Conservation (phyloP, 2,113 vertebrate species). For the Electrona antarctica region DNA sequence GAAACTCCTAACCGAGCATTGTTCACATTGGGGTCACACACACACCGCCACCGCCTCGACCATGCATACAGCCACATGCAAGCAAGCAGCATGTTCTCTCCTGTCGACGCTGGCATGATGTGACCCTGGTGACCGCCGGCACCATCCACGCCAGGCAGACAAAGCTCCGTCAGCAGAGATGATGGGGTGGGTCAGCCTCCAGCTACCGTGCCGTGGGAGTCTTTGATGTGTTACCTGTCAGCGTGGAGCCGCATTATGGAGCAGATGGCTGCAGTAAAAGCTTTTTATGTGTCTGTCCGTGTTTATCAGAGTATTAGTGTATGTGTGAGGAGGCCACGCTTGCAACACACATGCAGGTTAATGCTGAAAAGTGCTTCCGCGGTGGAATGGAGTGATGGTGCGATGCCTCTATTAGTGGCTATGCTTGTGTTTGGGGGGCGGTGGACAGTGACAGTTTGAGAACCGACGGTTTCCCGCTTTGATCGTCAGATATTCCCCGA, state of each 20-base stretch:
- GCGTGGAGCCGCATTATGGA: background rate
- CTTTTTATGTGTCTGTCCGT: constrained; percentile 22
- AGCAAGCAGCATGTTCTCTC: too few relatives aligned
- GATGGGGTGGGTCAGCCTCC: constrained; percentile 4
- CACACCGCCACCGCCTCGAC: background rate
- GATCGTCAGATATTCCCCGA: too few relatives aligned
- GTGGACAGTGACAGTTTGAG: too few relatives aligned
- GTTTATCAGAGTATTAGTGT: background rate
- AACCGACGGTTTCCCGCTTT: too few relatives aligned
- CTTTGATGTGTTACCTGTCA: constrained; percentile 49
- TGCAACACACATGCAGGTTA: too few relatives aligned
- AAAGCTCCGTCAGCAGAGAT: constrained; percentile 11
- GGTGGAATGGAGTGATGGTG: too few relatives aligned
- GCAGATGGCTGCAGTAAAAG: constrained; percentile 15
- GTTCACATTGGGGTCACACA: background rate
- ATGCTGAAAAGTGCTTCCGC: too few relatives aligned
- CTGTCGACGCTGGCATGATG: background rate
- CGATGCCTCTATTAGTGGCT: too few relatives aligned
- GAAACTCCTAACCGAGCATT: background rate
- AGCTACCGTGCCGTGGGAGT: constrained; percentile 4
- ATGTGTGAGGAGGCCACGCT: too few relatives aligned
- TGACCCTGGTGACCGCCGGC: background rate
- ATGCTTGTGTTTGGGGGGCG: too few relatives aligned
- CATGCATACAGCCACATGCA: background rate
- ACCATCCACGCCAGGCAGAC: constrained; percentile 6